A percentile compares a stretch with the other conserved stretches of the same genome.
phyloP scores from a whole-genome alignment of 2,113 vertebrate species.

The Antigone vipio region DNA sequence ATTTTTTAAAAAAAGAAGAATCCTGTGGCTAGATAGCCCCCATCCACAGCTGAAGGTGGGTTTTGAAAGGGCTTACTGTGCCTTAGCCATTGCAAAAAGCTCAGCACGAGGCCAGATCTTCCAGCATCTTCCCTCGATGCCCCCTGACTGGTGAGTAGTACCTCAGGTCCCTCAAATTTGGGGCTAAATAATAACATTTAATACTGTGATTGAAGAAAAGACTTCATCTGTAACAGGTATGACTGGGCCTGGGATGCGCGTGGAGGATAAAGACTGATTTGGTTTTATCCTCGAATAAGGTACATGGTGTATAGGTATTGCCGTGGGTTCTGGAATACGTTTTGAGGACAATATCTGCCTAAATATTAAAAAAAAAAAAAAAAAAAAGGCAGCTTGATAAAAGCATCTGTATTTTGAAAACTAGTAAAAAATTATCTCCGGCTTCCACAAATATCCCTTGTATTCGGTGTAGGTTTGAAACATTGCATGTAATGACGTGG shows the following conservation, averaged over 20 bases:
- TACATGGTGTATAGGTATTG: too few relatives aligned
- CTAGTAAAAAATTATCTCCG: not conserved
- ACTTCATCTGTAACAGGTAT: not conserved
- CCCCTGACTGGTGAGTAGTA: not conserved
- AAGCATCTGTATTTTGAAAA: not conserved
- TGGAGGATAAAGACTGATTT: not conserved
- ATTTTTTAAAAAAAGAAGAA: not conserved
- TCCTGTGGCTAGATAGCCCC: not conserved
- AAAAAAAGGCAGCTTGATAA: not conserved
- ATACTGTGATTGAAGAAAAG: not conserved
- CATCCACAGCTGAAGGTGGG: not conserved
- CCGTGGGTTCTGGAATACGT: fast-evolving
- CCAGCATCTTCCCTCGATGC: not conserved
- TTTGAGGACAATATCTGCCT: not conserved
- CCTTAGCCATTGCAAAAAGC: not conserved
- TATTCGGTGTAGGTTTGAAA: not conserved
- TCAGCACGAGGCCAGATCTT: not conserved
- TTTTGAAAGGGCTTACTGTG: not conserved
- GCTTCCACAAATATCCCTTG: not conserved
- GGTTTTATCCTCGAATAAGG: not conserved
- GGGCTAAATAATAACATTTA: not conserved
- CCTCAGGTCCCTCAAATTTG: not conserved
- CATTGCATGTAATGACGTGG: not conserved
- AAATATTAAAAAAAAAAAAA: not conserved
- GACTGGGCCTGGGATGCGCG: too few relatives aligned